Base-by-base conservation (phyloP, 1,140 invertebrate genomes). In the Drosophila truncata region DNA sequence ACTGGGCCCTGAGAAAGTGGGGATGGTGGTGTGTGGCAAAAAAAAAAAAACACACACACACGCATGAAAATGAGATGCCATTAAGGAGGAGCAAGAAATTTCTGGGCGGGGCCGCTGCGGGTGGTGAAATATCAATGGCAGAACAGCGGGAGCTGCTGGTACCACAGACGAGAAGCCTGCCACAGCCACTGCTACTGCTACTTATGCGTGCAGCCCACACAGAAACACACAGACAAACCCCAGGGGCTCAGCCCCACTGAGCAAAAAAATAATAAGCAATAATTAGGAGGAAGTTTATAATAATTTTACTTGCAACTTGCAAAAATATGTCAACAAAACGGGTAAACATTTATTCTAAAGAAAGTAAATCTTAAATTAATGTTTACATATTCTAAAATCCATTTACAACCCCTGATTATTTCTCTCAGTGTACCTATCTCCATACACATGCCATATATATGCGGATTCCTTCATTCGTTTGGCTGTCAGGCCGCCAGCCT, bases 111-210 rank as follows among this genome's bases (percentile, higher is more conserved):
- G 23, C 25, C 55, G 16, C 72, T 67, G 62, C 72, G 52, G 74
- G 73, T 44, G 62, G 47, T 77, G 29, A 50, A 52, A 77, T 77
- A 77, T 77, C 74, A 77, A 77, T 77, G 74, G 74, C 74, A 61
- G 66, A 72, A 60, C 70, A 72, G 73, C 63, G 54, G 74, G 54
- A 29, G n/a, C 50, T 41, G 49, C 69, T 74, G 67, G 69, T 73
- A 67, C 8, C 20, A 10, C 4, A 4, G 20, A 11, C 33, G 33
- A 37, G 16, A 10, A 10, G 33, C 25, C 42, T 44, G 64, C 33
- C 42, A 47, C 27, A n/a, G 33, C 33, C 62, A 39, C 31, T 60
- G 42, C 23, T 37, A 55, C 66, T 69, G 74, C 64, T 50, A 54
- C 62, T 61, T 77, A 77, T 61, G 74, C 55, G 60, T 31, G 72